A percentile compares a stretch with the other conserved stretches of the same genome.
These are phyloP conservation scores for Formica aserva DNA, from an alignment of 2,888 invertebrate genomes.

Conservation along the genomic window DNA sequence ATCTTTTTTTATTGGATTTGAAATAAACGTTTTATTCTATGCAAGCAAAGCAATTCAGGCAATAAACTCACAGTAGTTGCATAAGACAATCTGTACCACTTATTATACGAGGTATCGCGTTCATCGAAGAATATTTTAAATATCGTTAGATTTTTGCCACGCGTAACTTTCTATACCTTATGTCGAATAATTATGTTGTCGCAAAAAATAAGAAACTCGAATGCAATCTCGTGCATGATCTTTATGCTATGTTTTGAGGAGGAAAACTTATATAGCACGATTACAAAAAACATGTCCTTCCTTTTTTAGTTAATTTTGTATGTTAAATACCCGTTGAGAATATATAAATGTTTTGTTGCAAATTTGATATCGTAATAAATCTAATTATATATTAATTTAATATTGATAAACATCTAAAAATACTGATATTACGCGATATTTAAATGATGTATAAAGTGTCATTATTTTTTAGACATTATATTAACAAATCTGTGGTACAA, in stretches of 20 bases:
- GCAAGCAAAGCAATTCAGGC: constrained; percentile 16
- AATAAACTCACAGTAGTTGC: constrained; percentile 31
- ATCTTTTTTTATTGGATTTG: constrained; percentile 6
- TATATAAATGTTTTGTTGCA: background rate
- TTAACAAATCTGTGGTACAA: background rate
- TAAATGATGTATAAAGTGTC: background rate
- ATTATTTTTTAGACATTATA: background rate
- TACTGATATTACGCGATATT: background rate
- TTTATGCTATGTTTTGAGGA: constrained; percentile 8
- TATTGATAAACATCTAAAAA: background rate
- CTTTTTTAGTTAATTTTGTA: background rate
- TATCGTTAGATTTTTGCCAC: constrained; percentile 47
- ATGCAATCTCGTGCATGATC: constrained; percentile 39
- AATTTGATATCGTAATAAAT: background rate
- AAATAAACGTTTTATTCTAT: constrained; percentile 38
- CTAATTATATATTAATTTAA: constrained; percentile 3
- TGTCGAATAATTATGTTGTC: constrained; percentile 28
- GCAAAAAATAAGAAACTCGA: constrained; percentile 47
- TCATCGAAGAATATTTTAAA: constrained; percentile 50
- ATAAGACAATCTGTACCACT: constrained; percentile 38
- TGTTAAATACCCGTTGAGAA: background rate
- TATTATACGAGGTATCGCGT: constrained; percentile 30
- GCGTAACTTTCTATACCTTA: constrained; percentile 39
- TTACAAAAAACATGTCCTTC: constrained; percentile 10
- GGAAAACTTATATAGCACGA: background rate